Evolutionary conservation across 2,888 invertebrate genomes (phyloP), one percentile per base, ranked within the genome.

Genomic region (Falcaria lacertinaria): DNA sequence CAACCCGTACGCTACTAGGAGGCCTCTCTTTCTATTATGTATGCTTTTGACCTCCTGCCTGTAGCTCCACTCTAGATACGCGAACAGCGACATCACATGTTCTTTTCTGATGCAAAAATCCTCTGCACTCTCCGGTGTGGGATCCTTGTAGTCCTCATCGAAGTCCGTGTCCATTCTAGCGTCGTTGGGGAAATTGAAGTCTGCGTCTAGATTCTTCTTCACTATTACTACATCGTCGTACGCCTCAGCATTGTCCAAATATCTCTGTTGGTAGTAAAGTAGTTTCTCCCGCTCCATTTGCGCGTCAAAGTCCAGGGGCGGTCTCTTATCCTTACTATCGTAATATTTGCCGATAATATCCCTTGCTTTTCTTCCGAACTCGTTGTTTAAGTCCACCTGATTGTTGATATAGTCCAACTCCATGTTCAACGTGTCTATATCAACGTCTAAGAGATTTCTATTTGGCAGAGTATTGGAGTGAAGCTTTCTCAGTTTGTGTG

Each of bases 21-120:
- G 71, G 0, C 94, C 93, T n/a, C 92, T 90, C 41, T 92, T 88
- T 52, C 91, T 91, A 57, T 94, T 92, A 47, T 91, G 87, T 0
- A 86, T 62, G 55, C 94, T 90, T 77, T 93, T 84, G 49, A 91
- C 74, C 75, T 94, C 79, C 49, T 92, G 92, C 13, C 90, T 88
- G n/a, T 91, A 90, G 55, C 95, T 94, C 94, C 95, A 96, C 61
- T 96, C 95, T 34, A 95, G 91, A 66, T 95, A 96, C 0, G 95
- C 92, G 71, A 97, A 94, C 0, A 97, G 82, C 0, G 94, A 93
- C 28, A 94, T 92, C 0, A 97, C 92, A 52, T 96, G 95, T 57
- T 94, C 92, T 8, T 91, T 86, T 54, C 92, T 93, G 0, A 94
- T 91, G 65, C 94, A 94, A 39, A 76, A 80, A 36, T 79, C 80